Base-by-base conservation (phyloP, 2,797 vertebrate genomes). In the Chelon auratus region DNA sequence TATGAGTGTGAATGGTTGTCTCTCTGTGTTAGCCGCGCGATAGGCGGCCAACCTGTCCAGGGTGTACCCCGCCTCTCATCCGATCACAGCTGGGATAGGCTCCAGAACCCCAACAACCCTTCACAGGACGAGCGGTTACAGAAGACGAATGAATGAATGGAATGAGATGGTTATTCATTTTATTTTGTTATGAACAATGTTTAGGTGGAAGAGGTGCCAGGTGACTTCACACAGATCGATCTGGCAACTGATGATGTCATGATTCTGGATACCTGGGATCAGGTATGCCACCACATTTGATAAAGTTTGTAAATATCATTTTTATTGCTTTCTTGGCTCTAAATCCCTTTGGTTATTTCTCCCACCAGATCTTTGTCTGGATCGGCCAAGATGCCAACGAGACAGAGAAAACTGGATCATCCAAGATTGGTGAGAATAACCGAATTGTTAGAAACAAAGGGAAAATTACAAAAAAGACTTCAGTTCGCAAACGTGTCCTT, bases 191-290 rank as follows among this genome's bases (percentile, higher is more conserved):
- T 26, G 24, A 26, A 26, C 17, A 7, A 69, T 58, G 8, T 62
- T 72, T 51, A 95, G 95, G 93, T 73, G 0, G 95, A 95, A 14
- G 93, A 95, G 78, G 91, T 95, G 42, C 89, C 91, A 0, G 90
- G 92, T 47, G 93, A 94, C 0, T 86, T 94, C 45, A 87, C 87
- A 48, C 95, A 95, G 87, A 5, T 75, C 0, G 94, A 95, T 78
- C 81, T 95, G 83, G 92, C 93, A 26, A 75, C 84, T 0, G 94
- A 95, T 78, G 94, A 95, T 45, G 84, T 95, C 74, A 95, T 95
- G 95, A 77, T 95, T 67, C 72, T 95, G 85, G 95, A 95, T 71
- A 85, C 85, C 2, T 82, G 86, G 85, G 76, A 91, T 68, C 90
- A 94, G 90, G 95, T 95, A 52, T 3, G 4, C 30, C 9, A 69